Percentiles rank a stretch among this genome's conserved stretches.
Evolutionary conservation across 2,113 vertebrate genomes (phyloP).

Genomic region (Campylomormyrus tamandua): DNA sequence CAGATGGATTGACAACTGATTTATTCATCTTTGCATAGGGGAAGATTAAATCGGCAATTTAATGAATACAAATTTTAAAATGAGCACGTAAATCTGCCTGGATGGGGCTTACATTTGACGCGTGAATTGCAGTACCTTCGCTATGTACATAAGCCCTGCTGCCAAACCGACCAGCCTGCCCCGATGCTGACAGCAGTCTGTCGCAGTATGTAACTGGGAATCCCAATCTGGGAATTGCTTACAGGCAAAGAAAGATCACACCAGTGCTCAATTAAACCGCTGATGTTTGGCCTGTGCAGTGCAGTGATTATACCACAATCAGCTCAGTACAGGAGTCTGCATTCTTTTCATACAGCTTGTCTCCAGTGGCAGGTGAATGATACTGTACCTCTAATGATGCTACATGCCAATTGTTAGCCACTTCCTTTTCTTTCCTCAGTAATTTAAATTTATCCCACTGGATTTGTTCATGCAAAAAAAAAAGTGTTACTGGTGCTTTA

Average conservation of each 20-base stretch:
- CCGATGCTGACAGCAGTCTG: neutral
- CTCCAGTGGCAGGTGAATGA: neutral
- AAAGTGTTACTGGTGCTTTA: neutral
- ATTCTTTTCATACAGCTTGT: neutral
- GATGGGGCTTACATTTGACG: neutral
- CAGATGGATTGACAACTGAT: neutral
- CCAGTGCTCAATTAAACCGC: neutral
- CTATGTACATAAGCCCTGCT: neutral
- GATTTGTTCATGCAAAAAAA: neutral
- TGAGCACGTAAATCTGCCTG: neutral
- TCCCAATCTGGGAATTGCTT: neutral
- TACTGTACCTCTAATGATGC: neutral
- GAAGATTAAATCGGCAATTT: conserved; percentile 11
- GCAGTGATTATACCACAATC: neutral
- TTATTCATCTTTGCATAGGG: neutral
- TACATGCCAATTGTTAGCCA: neutral
- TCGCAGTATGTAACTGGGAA: neutral
- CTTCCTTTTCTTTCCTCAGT: neutral
- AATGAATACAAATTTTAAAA: conserved; percentile 6
- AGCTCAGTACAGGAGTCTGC: neutral
- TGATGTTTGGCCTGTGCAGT: neutral
- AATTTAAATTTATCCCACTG: neutral
- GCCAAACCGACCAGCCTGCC: neutral
- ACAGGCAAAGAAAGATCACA: neutral
- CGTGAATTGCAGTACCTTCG: neutral